Evolutionary conservation across 1,140 invertebrate genomes (phyloP), one percentile per base, ranked within the genome.

Genomic region (Chelonus insularis): DNA sequence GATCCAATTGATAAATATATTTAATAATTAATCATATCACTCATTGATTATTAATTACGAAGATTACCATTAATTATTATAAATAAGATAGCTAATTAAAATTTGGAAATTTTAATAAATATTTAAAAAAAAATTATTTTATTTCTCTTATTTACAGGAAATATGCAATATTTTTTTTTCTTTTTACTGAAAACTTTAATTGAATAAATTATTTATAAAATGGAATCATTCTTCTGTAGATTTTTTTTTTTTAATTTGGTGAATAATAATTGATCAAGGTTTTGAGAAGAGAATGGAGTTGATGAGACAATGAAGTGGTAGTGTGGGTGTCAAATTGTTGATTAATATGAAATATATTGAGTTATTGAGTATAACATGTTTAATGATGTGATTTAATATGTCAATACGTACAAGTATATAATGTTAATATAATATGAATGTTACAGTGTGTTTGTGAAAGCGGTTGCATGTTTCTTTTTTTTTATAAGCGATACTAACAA

Each of bases 321-420:
- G 16, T 52, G 18, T 60, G 58, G 50, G 58, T 47, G 36, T 39
- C n/a, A 39, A 39, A 39, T 39, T 60, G 58, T 60, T 41, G 54
- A 54, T 54, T 34, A 60, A 60, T 54, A 37, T 2, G 41, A 62
- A 60, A 59, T 55, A 64, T 59, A 34, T 45, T 48, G 32, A 51
- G 34, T 61, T 45, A 41, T 48, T 48, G 47, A 41, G 57, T 60
- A 56, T 45, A 59, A 60, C 56, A 63, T 79, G 74, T 80, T 79
- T 81, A 80, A 80, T 81, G 78, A 81, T 81, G 79, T 81, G 78
- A 79, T 64, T 76, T 68, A 70, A 78, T 77, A 74, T 80, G 78
- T 79, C 66, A 78, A 76, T 80, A 79, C 80, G 76, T 75, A 79
- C 75, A 79, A 76, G 77, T 80, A 79, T 74, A 78, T 80, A 79